phyloP scores from a whole-genome alignment of 2,888 invertebrate species.

The Drosophila pseudotalamancana region DNA sequence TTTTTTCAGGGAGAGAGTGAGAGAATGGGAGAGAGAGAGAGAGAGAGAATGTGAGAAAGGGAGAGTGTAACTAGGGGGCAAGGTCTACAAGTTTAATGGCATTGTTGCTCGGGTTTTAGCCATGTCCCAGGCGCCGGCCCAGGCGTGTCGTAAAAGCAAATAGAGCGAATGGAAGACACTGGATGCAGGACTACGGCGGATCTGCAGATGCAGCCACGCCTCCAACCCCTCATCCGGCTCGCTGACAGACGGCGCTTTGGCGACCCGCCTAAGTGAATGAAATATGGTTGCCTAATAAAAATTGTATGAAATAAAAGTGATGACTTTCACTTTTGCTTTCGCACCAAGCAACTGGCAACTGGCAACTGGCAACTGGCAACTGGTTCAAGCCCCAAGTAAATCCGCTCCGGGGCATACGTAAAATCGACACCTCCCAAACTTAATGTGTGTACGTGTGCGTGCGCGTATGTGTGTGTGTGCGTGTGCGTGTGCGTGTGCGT shows the following conservation, averaged over 20 bases:
- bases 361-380: constrained; percentile 3
- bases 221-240: not conserved
- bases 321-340: constrained; percentile 73
- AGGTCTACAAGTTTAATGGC: constrained; percentile 71
- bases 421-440: constrained; percentile 35
- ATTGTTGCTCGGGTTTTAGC: constrained; percentile 68
- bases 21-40: not conserved
- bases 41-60: not conserved
- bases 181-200: not conserved
- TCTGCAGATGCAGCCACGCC: constrained; percentile 34
- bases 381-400: not conserved
- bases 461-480: not conserved
- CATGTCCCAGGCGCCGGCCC: constrained; percentile 43
- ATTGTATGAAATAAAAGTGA: constrained; percentile 79
- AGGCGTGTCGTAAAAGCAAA: constrained; percentile 73
- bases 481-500: not conserved
- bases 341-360: constrained; percentile 2
- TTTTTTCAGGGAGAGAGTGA: constrained; percentile 42
- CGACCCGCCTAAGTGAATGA: constrained; percentile 72
- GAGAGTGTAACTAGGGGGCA: not conserved
- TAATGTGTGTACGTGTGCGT: not conserved
- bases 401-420: constrained; percentile 13
- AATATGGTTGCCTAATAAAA: constrained; percentile 76
- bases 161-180: constrained; percentile 58
- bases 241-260: constrained; percentile 56